phyloP scores from a whole-genome alignment of 2,888 invertebrate species.

The Himalopsyche kuldschensis region DNA sequence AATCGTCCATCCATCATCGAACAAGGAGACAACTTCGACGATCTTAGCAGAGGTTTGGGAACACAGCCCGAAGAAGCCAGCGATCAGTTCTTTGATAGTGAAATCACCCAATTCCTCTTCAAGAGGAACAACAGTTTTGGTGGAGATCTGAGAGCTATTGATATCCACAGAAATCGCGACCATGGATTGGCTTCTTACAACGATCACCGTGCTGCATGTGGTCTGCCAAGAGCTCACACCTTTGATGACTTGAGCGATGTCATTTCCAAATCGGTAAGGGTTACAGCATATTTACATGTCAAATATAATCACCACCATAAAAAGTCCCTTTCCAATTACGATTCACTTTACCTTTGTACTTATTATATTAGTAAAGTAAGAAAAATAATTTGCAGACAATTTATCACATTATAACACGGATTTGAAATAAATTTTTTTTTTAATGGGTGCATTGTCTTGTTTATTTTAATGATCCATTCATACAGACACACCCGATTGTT shows the following conservation, averaged over 20 bases:
- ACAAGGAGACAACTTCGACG: conserved; percentile 67
- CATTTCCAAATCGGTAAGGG: conserved; percentile 62
- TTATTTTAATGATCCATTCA: no score
- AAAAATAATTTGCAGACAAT: no score
- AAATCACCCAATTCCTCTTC: conserved; percentile 62
- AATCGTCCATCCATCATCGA: conserved; percentile 69
- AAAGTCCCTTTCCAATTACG: background rate
- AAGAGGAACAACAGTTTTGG: conserved; percentile 72
- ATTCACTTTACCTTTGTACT: background rate
- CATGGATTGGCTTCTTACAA: conserved; percentile 83
- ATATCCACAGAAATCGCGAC: conserved; percentile 85
- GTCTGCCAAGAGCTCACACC: conserved; percentile 65
- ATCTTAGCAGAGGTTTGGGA: conserved; percentile 73
- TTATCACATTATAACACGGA: no score
- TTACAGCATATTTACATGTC: background rate
- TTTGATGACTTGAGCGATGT: conserved; percentile 74
- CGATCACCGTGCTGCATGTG: conserved; percentile 75
- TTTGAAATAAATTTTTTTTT: no score
- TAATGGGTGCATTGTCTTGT: no score
- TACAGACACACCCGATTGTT: no score
- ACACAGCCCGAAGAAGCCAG: conserved; percentile 76
- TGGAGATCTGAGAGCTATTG: conserved; percentile 76
- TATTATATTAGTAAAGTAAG: no score
- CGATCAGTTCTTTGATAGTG: conserved; percentile 76
- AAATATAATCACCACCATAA: background rate